Conservation (phyloP, 2,113 vertebrate species). For the Corydoras maculifer region DNA sequence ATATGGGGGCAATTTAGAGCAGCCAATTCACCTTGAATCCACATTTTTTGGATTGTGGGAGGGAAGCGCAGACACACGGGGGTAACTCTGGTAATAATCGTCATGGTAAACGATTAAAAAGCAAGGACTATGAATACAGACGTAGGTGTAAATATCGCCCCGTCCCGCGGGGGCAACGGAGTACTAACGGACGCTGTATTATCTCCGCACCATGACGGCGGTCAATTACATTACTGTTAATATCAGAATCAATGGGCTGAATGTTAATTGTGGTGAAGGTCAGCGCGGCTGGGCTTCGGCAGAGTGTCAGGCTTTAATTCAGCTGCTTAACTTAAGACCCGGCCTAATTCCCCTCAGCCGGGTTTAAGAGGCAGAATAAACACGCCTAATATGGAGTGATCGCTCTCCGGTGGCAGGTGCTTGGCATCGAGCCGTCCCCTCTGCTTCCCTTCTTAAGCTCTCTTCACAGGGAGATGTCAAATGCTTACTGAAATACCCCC, state of each 20-base stretch:
- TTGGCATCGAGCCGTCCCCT: conserved; percentile 46
- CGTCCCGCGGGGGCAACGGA: no score
- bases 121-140: no score
- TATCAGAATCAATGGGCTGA: background rate
- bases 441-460: conserved; percentile 53
- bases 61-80: no score
- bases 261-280: conserved; percentile 13
- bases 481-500: conserved; percentile 43
- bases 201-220: background rate
- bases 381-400: conserved; percentile 54
- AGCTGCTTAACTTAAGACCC: conserved; percentile 42
- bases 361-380: conserved; percentile 48
- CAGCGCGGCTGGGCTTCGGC: background rate
- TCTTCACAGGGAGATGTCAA: conserved; percentile 58
- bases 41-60: no score
- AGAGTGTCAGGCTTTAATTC: conserved; percentile 16
- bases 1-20: no score
- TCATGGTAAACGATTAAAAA: no score
- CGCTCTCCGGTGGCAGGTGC: conserved; percentile 48
- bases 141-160: no score
- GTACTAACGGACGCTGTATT: background rate
- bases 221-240: background rate
- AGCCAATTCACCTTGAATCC: no score
- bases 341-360: conserved; percentile 44
- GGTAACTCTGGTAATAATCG: no score